Percentiles rank a stretch among this genome's conserved stretches.
phyloP scores from a whole-genome alignment of 2,888 invertebrate genomes.

The Spisula solida region DNA sequence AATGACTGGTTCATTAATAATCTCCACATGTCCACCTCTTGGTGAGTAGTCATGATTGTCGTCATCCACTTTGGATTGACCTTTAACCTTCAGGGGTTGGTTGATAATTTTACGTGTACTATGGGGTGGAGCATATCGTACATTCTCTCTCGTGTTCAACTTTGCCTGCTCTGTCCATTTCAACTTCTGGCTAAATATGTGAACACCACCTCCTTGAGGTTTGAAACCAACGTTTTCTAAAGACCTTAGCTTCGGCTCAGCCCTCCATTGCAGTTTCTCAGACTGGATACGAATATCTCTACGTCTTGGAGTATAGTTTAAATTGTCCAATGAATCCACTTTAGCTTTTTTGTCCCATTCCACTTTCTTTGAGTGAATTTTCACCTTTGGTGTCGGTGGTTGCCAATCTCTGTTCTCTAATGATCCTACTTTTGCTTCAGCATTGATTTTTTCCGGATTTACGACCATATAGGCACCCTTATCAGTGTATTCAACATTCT shows the following conservation, averaged over 20 bases:
- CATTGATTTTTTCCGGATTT: constrained; percentile 57
- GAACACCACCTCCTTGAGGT: constrained; percentile 73
- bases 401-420: constrained; percentile 75
- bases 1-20: constrained; percentile 65
- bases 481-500: constrained; percentile 75
- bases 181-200: constrained; percentile 68
- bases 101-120: constrained; percentile 66
- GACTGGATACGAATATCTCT: constrained; percentile 70
- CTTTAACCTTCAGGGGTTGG: constrained; percentile 67
- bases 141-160: constrained; percentile 70
- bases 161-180: constrained; percentile 78
- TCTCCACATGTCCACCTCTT: constrained; percentile 87
- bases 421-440: constrained; percentile 74
- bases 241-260: constrained; percentile 97
- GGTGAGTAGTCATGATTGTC: constrained; percentile 91
- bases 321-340: constrained; percentile 74
- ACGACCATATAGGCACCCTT: constrained; percentile 70
- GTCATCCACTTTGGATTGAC: constrained; percentile 75
- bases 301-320: constrained; percentile 65
- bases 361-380: constrained; percentile 62
- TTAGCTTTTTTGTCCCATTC: constrained; percentile 71
- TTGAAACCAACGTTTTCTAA: constrained; percentile 91
- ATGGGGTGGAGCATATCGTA: constrained; percentile 62
- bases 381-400: constrained; percentile 73
- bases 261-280: constrained; percentile 86